Conservation (phyloP, 2,797 vertebrate species). For the Falco peregrinus region DNA sequence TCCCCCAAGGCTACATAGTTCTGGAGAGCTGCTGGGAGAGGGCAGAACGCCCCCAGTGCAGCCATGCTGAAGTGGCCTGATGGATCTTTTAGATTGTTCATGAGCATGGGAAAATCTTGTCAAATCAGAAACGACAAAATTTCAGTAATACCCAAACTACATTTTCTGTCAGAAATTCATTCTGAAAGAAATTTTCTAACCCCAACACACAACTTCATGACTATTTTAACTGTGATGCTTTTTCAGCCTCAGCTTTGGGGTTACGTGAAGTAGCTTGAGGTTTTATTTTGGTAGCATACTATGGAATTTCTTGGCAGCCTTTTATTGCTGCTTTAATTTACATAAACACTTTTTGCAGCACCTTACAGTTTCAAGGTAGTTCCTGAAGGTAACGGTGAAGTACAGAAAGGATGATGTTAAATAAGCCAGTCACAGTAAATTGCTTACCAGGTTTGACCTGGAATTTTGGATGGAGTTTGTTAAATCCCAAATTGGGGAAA, state of each 20-base stretch:
- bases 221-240: not conserved
- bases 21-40: not conserved
- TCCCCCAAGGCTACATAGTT: not conserved
- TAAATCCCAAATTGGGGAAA: not conserved
- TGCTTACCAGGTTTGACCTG: not conserved
- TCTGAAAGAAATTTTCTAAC: not conserved
- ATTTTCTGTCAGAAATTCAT: not conserved
- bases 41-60: not conserved
- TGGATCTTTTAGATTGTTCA: not conserved
- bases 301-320: not conserved
- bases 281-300: not conserved
- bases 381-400: not conserved
- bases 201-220: not conserved
- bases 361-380: not conserved
- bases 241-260: not conserved
- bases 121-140: not conserved
- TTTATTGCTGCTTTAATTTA: not conserved
- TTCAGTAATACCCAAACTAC: not conserved
- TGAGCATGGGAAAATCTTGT: not conserved
- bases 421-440: not conserved
- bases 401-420: not conserved
- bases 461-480: not conserved
- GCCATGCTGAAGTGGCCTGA: not conserved
- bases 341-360: not conserved
- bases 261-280: not conserved